phyloP scores from a whole-genome alignment of 2,888 invertebrate genomes.

The Amphimallon solstitiale region DNA sequence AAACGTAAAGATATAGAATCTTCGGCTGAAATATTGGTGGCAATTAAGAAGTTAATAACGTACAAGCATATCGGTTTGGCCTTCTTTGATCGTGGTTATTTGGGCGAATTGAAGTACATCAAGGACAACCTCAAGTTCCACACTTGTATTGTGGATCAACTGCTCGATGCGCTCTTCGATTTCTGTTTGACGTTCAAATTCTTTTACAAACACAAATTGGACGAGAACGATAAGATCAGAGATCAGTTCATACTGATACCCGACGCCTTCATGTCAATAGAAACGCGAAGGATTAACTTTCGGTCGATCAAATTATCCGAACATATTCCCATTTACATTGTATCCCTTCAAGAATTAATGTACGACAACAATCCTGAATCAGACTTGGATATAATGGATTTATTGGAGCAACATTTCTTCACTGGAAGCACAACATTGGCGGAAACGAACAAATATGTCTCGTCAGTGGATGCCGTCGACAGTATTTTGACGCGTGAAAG shows the following conservation, averaged over 20 bases:
- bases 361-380: neutral
- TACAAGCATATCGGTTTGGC: neutral
- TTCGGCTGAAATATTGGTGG: conserved; percentile 1
- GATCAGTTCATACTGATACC: conserved; percentile 30
- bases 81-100: conserved; percentile 7
- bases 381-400: neutral
- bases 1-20: conserved; percentile 5
- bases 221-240: conserved; percentile 20
- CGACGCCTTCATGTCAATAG: neutral
- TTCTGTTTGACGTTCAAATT: conserved; percentile 29
- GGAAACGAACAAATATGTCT: too few relatives aligned
- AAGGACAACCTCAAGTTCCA: conserved; percentile 16
- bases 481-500: neutral
- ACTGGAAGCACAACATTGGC: neutral
- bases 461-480: too few relatives aligned
- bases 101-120: conserved; percentile 1
- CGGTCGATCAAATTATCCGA: conserved; percentile 3
- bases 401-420: neutral
- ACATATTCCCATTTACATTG: conserved; percentile 8
- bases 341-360: neutral
- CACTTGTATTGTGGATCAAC: conserved; percentile 12
- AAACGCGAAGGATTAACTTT: neutral
- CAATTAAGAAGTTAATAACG: neutral
- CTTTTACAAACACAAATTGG: conserved; percentile 20
- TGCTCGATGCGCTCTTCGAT: conserved; percentile 23